These are phyloP conservation scores for Leiothrix lutea DNA, from an alignment of 2,113 vertebrate genomes.

Conservation along the genomic window DNA sequence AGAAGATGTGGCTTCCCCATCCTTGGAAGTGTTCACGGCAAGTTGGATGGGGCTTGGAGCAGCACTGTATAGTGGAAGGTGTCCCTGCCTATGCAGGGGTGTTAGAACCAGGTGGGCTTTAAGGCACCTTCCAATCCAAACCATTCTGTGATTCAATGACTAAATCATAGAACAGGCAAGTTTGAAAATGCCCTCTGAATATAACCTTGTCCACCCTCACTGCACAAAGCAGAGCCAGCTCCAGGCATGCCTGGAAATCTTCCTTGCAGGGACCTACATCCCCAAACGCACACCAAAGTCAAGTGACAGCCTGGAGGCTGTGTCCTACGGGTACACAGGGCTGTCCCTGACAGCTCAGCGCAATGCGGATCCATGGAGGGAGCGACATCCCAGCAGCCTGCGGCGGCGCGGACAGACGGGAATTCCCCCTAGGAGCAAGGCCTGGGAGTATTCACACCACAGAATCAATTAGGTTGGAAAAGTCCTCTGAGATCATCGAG, in stretches of 20 bases:
- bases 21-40: background rate
- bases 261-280: background rate
- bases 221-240: background rate
- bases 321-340: accelerated
- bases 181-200: background rate
- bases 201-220: background rate
- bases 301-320: background rate
- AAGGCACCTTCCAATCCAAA: background rate
- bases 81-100: background rate
- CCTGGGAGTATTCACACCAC: background rate
- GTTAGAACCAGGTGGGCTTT: background rate
- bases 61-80: background rate
- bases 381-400: background rate
- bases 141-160: background rate
- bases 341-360: background rate
- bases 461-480: background rate
- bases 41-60: background rate
- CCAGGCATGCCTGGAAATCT: background rate
- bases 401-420: background rate
- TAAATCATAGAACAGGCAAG: background rate
- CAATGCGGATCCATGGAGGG: background rate
- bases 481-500: background rate
- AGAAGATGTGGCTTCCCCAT: background rate
- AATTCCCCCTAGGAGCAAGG: accelerated
- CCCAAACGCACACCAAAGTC: accelerated